Conservation (phyloP, 2,888 invertebrate species). For the Dryobotodes eremita region DNA sequence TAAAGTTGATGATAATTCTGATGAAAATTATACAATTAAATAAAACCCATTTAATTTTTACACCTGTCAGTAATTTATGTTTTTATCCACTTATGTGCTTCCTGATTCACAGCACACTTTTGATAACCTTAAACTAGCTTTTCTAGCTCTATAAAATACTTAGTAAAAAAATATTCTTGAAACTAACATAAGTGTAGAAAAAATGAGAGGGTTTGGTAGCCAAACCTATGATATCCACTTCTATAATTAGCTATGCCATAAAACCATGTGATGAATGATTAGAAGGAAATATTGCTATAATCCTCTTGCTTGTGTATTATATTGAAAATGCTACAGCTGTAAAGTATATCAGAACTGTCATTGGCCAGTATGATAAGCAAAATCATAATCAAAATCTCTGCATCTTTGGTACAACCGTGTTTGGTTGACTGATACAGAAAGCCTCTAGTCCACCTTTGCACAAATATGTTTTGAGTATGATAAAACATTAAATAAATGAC, state of each 20-base stretch:
- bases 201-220: background rate
- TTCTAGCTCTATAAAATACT: background rate
- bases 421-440: background rate
- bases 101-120: background rate
- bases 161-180: background rate
- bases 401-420: background rate
- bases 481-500: background rate
- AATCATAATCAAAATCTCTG: background rate
- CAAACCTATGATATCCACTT: background rate
- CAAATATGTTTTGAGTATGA: background rate
- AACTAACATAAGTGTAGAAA: too few species aligned
- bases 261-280: background rate
- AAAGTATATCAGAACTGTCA: background rate
- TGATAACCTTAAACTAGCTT: slow-evolving; percentile 17
- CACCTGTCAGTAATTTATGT: background rate
- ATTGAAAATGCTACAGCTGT: background rate
- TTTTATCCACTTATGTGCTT: background rate
- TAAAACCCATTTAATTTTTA: background rate
- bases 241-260: background rate
- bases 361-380: background rate
- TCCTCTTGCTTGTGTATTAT: background rate
- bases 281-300: background rate
- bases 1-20: background rate
- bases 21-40: background rate
- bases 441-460: background rate